Conservation (phyloP, 2,797 vertebrate species). For the Echiichthys vipera region DNA sequence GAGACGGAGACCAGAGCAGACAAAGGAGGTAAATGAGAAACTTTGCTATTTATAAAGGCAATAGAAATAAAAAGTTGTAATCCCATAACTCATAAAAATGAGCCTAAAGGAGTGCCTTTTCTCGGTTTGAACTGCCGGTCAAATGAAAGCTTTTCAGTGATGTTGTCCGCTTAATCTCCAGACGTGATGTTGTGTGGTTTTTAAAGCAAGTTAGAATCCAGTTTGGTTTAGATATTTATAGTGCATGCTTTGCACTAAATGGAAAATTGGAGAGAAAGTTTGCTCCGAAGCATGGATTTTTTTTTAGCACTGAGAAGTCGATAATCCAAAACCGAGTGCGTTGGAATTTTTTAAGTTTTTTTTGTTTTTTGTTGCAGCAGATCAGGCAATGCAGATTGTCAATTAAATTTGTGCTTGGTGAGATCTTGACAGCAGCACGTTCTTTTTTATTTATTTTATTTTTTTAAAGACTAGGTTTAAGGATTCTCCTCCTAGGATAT, state of each 20-base stretch:
- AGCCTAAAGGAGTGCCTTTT: slow-evolving; percentile 4
- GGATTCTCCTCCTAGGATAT: slow-evolving; percentile 76
- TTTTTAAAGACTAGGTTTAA: slow-evolving; percentile 75
- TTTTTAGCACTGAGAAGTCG: slow-evolving; percentile 53
- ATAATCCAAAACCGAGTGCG: slow-evolving; percentile 62
- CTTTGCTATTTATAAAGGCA: slow-evolving; percentile 1
- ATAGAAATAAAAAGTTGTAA: neutral
- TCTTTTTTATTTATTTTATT: slow-evolving; percentile 58
- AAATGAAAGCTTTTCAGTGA: slow-evolving; percentile 28
- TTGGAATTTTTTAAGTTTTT: too few species aligned
- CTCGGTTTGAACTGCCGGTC: slow-evolving; percentile 7
- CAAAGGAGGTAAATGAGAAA: neutral
- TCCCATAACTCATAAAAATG: neutral
- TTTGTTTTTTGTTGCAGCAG: slow-evolving; percentile 7
- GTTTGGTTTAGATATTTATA: slow-evolving; percentile 60
- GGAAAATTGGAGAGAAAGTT: slow-evolving; percentile 67
- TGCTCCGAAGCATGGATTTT: slow-evolving; percentile 63
- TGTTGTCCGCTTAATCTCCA: slow-evolving; percentile 32
- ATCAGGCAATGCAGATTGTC: slow-evolving; percentile 74
- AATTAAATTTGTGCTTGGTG: slow-evolving; percentile 77
- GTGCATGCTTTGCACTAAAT: slow-evolving; percentile 59
- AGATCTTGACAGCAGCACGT: slow-evolving; percentile 75
- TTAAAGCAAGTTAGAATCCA: slow-evolving; percentile 34
- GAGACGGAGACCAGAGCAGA: slow-evolving; percentile 4
- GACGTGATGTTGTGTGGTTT: slow-evolving; percentile 41